A percentile compares a stretch with the other conserved stretches of the same genome.
These are phyloP conservation scores for Rallus limicola DNA, from an alignment of 2,113 vertebrate species.

Conservation along the genomic window DNA sequence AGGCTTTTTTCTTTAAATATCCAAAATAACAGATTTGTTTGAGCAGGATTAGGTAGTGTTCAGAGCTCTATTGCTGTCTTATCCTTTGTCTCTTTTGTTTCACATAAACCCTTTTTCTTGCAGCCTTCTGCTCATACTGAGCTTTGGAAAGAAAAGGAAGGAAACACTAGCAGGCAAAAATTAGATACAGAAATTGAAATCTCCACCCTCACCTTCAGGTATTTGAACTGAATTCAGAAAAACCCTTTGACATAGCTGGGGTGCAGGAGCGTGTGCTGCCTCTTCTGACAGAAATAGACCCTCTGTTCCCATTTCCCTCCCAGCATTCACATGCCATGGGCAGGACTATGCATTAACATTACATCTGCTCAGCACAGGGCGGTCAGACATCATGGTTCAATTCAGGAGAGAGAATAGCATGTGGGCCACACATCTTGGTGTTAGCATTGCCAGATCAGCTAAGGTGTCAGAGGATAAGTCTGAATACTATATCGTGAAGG, in stretches of 20 bases:
- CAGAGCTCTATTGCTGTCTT: not conserved
- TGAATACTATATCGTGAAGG: not conserved
- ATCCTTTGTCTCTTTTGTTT: conserved; percentile 40
- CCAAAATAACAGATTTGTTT: conserved; percentile 57
- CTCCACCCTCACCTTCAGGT: not conserved
- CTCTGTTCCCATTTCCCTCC: not conserved
- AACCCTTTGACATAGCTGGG: not conserved
- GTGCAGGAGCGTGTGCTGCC: not conserved
- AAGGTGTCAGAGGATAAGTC: not conserved
- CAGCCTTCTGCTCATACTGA: not conserved
- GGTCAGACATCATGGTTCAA: not conserved
- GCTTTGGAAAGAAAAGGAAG: conserved; percentile 6
- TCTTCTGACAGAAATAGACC: not conserved
- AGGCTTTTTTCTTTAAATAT: conserved; percentile 49
- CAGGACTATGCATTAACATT: not conserved
- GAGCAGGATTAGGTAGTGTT: conserved; percentile 30
- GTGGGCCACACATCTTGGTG: not conserved
- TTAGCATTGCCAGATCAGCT: not conserved
- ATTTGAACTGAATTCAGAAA: not conserved
- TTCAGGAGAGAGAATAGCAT: not conserved
- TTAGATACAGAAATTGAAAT: not conserved
- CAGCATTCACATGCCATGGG: not conserved
- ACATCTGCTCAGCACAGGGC: not conserved
- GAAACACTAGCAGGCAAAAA: not conserved
- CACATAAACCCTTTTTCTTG: not conserved